phyloP scores from a whole-genome alignment of 2,113 vertebrate species.

The Nothocercus nigrocapillus region DNA sequence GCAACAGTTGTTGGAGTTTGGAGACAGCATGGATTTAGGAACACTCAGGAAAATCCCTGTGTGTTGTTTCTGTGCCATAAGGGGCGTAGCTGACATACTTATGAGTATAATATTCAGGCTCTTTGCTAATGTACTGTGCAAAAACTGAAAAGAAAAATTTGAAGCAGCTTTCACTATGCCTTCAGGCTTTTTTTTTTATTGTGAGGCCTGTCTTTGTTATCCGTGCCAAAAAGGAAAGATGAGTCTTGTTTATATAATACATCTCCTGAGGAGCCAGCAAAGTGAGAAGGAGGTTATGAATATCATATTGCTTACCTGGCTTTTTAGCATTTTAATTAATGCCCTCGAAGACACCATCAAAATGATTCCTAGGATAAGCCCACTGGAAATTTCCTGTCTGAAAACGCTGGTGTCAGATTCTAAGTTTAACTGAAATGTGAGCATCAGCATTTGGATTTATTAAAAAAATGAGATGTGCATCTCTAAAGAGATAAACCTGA shows the following conservation, averaged over 20 bases:
- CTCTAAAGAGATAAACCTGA: neutral
- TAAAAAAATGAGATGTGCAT: neutral
- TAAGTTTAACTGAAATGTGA: neutral
- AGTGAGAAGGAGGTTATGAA: neutral
- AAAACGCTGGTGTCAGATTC: neutral
- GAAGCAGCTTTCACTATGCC: neutral
- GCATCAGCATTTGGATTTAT: neutral
- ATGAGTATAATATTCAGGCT: neutral
- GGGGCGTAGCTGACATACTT: neutral
- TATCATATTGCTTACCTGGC: neutral
- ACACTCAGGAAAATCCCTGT: neutral
- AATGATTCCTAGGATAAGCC: neutral
- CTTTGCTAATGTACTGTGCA: neutral
- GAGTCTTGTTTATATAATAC: neutral
- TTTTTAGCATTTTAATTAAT: neutral
- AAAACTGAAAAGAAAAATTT: conserved; percentile 1
- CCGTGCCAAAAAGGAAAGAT: neutral
- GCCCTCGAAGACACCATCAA: neutral
- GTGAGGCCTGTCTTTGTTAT: neutral
- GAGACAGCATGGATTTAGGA: neutral
- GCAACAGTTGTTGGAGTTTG: neutral
- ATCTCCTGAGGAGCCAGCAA: neutral
- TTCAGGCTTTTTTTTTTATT: neutral
- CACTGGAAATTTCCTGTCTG: neutral
- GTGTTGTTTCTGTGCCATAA: neutral